Conservation (phyloP, 1,140 invertebrate genomes). For the Leptopilina clavipes region DNA sequence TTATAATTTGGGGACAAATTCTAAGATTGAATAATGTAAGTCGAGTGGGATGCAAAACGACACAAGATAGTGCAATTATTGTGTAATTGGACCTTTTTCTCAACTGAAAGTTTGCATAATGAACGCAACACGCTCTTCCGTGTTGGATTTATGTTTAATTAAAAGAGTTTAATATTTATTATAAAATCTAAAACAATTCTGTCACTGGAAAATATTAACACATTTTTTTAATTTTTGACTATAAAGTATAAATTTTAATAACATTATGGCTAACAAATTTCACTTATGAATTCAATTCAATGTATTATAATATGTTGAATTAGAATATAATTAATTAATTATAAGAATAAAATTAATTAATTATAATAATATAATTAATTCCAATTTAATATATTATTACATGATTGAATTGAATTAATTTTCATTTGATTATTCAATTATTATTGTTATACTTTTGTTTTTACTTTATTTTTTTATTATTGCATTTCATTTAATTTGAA, state of each 20-base stretch:
- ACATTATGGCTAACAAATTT: no score
- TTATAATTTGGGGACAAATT: background rate
- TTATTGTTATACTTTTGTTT: no score
- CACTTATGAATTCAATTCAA: no score
- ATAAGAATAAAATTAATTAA: no score
- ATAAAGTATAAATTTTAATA: background rate
- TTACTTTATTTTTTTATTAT: no score
- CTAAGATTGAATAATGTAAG: background rate
- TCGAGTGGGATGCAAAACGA: slow-evolving; percentile 26
- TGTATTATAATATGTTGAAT: no score
- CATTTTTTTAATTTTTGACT: background rate
- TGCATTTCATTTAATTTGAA: no score
- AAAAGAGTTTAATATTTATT: slow-evolving; percentile 46
- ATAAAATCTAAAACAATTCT: background rate
- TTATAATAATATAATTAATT: no score
- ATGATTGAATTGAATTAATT: no score
- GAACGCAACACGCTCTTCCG: slow-evolving; percentile 55
- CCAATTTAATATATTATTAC: no score
- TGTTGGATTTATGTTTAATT: slow-evolving; percentile 55
- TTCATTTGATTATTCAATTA: no score
- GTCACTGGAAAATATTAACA: background rate
- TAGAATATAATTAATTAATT: no score
- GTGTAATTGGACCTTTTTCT: slow-evolving; percentile 58
- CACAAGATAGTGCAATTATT: slow-evolving; percentile 58
- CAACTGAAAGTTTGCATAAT: slow-evolving; percentile 59